phyloP scores from a whole-genome alignment of 2,113 vertebrate species.

The Psittacus erithacus region DNA sequence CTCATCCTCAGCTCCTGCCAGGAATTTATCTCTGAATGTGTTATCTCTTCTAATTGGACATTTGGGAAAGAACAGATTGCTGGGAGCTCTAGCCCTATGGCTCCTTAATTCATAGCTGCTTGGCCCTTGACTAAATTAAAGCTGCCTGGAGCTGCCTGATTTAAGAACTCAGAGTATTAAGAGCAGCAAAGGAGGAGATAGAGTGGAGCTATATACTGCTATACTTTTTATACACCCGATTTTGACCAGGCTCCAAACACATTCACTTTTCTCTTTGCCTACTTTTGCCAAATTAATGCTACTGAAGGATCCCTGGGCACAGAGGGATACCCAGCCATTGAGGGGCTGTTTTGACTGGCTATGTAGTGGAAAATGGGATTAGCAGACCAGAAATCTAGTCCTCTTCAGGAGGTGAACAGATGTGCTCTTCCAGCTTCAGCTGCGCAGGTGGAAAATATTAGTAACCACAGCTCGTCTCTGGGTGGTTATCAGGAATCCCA shows the following conservation, averaged over 20 bases:
- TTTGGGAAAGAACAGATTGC: slow-evolving; percentile 68
- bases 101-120: slow-evolving; percentile 65
- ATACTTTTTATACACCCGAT: background rate
- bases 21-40: slow-evolving; percentile 51
- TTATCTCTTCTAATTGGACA: slow-evolving; percentile 69
- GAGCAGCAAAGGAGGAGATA: slow-evolving; percentile 3
- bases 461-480: slow-evolving; percentile 20
- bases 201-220: background rate
- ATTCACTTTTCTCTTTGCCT: slow-evolving; percentile 2
- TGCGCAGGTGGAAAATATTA: slow-evolving; percentile 38
- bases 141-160: slow-evolving; percentile 54
- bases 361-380: slow-evolving; percentile 59
- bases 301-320: background rate
- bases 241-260: slow-evolving; percentile 17
- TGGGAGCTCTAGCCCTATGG: slow-evolving; percentile 54
- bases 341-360: slow-evolving; percentile 42
- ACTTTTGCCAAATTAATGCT: slow-evolving; percentile 37
- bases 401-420: slow-evolving; percentile 68
- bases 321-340: slow-evolving; percentile 19
- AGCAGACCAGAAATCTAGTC: slow-evolving; percentile 60
- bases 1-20: slow-evolving; percentile 42
- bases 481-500: slow-evolving; percentile 54
- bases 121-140: slow-evolving; percentile 70
- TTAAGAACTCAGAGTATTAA: slow-evolving; percentile 54
- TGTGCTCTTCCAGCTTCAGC: slow-evolving; percentile 56